phyloP scores from a whole-genome alignment of 2,888 invertebrate species.

The Calameuta idolon region DNA sequence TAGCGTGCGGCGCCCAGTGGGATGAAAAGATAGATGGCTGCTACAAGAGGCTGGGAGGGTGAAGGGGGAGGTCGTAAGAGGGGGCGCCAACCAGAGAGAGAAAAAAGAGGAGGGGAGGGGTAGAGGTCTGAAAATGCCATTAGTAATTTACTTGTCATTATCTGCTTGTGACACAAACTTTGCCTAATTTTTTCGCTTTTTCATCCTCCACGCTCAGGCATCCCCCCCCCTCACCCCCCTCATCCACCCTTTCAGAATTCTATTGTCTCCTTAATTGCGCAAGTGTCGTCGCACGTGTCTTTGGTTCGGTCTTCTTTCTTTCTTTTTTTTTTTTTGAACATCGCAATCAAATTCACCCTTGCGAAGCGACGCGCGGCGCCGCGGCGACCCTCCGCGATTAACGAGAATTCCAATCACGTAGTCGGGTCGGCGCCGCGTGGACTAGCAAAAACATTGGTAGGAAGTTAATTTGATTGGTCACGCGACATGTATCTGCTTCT shows the following conservation, averaged over 20 bases:
- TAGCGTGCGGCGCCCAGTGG: neutral
- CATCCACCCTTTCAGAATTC: neutral
- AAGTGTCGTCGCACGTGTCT: neutral
- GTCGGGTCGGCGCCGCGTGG: neutral
- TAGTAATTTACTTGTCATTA: conserved; percentile 4
- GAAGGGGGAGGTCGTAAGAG: neutral
- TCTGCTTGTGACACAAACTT: conserved; percentile 8
- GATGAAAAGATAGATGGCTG: neutral
- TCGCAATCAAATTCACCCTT: neutral
- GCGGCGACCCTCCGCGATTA: conserved; percentile 1
- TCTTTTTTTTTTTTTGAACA: neutral
- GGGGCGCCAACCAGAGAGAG: neutral
- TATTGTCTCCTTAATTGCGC: neutral
- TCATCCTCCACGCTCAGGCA: neutral
- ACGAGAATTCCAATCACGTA: conserved; percentile 19
- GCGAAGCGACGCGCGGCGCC: neutral
- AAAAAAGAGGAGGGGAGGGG: neutral
- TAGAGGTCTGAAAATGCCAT: neutral
- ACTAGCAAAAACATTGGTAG: conserved; percentile 7
- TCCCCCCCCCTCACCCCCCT: neutral
- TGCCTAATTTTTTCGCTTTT: conserved; percentile 16
- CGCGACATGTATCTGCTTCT: conserved; percentile 1
- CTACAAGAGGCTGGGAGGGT: neutral
- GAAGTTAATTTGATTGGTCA: conserved; percentile 18
- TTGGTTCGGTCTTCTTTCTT: neutral